Base-by-base conservation (phyloP, 2,888 invertebrate species). In the Pedicia rivosa region DNA sequence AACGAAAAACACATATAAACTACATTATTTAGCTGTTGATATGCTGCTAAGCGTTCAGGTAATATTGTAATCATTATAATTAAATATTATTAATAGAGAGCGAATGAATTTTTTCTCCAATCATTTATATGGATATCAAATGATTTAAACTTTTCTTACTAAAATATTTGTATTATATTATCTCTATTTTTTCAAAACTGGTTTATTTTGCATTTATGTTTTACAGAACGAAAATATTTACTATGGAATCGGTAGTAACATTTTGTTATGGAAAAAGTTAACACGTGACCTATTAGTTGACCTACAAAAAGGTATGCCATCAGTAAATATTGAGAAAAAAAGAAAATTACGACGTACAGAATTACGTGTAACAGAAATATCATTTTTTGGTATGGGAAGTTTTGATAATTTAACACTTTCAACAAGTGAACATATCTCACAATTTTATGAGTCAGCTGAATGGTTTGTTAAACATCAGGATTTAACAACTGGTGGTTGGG, bases 401-500 rank as follows among this genome's bases (percentile, higher is more conserved):
- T 61, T 81, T 47, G 82, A 81, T 58, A 81, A 83, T 60, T 59
- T 88, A 40, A 80, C 82, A 5, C 59, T 91, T 37, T 72, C 82
- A 12, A 74, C 79, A 1, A 79, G 81, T 45, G 84, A 86, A 53
- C 95, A 97, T 65, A 71, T 82, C 63, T 76, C 79, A 45, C 84
- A 90, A 59, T 95, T 97, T 66, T 81, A 80, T 54, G 79, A 82
- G 58, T 87, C 94, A 8, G 90, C 90, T 31, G 75, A 83, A 49
- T 98, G 95, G 95, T 81, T 97, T 56, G 76, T 87, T 29, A 65
- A 68, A 19, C 72, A 81, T 61, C 97, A 97, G 65, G 82, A 92
- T 54, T 56, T 67, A 36, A 68, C 70, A 46, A 73, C 77, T 14
- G 97, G 97, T 32, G 97, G 94, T 42, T 97, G 95, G 91, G 72